Evolutionary conservation across 2,797 vertebrate species (phyloP).

Genomic region (Ptychadena robeensis): DNA sequence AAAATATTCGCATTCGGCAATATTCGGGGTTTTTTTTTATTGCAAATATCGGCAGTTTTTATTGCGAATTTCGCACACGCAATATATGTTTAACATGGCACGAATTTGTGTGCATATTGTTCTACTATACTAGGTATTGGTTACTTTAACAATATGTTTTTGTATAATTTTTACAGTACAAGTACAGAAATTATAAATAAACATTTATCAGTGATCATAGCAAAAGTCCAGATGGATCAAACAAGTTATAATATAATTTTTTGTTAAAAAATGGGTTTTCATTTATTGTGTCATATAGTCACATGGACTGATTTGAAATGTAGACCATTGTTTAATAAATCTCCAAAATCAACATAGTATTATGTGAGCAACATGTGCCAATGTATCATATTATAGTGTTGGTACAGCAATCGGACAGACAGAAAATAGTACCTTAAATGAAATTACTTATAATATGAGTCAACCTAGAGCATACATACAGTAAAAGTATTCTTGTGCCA

Average conservation of each 20-base stretch:
- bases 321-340: neutral
- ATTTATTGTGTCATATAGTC: neutral
- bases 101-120: too few species aligned
- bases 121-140: neutral
- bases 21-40: too few species aligned
- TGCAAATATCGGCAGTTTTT: too few species aligned
- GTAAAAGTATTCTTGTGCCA: constrained; percentile 57
- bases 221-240: neutral
- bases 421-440: constrained; percentile 1
- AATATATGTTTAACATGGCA: too few species aligned
- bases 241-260: too few species aligned
- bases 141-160: constrained; percentile 2
- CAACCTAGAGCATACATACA: neutral
- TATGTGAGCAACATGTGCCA: neutral
- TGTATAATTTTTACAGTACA: too few species aligned
- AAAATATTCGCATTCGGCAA: too few species aligned
- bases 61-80: too few species aligned
- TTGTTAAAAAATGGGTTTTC: neutral
- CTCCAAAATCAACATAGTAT: neutral
- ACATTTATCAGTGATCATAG: neutral
- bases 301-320: neutral
- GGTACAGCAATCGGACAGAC: neutral
- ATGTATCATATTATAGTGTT: neutral
- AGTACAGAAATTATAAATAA: neutral
- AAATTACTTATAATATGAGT: neutral